Evolutionary conservation across 2,113 vertebrate species (phyloP).

Genomic region (Tachysurus fulvidraco): DNA sequence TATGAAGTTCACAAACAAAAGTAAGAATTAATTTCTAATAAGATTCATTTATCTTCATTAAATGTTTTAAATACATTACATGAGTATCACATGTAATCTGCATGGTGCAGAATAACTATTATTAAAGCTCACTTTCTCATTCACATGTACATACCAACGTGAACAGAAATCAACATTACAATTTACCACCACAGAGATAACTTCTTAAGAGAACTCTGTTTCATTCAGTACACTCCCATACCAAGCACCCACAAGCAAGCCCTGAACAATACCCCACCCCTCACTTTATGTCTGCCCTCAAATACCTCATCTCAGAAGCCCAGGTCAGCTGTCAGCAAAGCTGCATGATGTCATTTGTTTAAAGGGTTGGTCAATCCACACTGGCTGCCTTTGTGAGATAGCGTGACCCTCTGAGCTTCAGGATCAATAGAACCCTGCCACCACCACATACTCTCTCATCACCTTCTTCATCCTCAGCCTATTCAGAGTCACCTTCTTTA

Average conservation of each 20-base stretch:
- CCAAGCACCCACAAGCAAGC: background rate
- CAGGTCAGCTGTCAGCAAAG: slow-evolving; percentile 41
- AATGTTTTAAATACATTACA: background rate
- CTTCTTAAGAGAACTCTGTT: background rate
- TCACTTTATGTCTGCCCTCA: background rate
- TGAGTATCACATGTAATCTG: background rate
- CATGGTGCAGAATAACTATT: background rate
- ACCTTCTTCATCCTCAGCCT: slow-evolving; percentile 13
- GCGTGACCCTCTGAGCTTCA: slow-evolving; percentile 25
- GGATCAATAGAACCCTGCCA: slow-evolving; percentile 35
- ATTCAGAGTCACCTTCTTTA: slow-evolving; percentile 46
- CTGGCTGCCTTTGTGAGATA: slow-evolving; percentile 44
- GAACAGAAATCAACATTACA: background rate
- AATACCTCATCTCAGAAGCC: slow-evolving; percentile 41
- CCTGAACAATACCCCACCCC: background rate
- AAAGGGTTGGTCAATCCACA: slow-evolving; percentile 37
- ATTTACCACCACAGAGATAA: background rate
- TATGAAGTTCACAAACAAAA: background rate
- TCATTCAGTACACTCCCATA: background rate
- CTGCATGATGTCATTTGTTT: slow-evolving; percentile 53
- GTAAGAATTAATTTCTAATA: background rate
- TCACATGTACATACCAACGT: background rate
- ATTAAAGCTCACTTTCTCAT: background rate
- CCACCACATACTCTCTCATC: slow-evolving; percentile 12
- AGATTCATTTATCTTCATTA: background rate